Evolutionary conservation across 2,113 vertebrate genomes (phyloP), one percentile per base, ranked within the genome.

Genomic region (Cinclus mexicanus): DNA sequence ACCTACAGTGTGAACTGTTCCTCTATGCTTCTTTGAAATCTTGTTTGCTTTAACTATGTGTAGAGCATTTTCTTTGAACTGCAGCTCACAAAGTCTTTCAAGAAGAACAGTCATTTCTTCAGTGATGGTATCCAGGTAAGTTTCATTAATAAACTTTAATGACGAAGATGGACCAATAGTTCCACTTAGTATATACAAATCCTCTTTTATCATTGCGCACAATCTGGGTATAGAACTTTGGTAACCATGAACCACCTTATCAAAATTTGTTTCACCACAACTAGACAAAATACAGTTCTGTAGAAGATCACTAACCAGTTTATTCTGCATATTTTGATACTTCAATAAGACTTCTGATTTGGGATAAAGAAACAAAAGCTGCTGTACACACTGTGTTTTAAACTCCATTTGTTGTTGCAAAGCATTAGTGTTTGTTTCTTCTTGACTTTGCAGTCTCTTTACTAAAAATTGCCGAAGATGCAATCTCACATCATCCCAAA

Each of bases 301-400:
- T 7, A 99, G 97, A 81, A 99, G 96, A 49, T 94, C 83, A 53
- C 96, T 87, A 64, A 99, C 97, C 23, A 97, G 78, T 87, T 98
- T 98, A 93, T 90, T 97, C 96, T 98, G 98, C 86, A 99, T 95
- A 69, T 79, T 98, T 97, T 99, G 98, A 94, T 99, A 99, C 92
- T 98, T 98, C 15, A 56, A 82, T 90, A 99, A 97, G 87, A 99
- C 98, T 95, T 99, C 99, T 37, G 98, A 96, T 93, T 99, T 98
- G 20, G 99, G 98, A 94, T 99, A 99, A 92, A 99, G 98, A 96
- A 99, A 99, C 49, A 98, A 97, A 89, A 99, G 98, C 37, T 98
- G 98, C 53, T 98, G 98, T 79, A 99, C 95, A 94, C 98, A 98
- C 18, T 97, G 97, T 57, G 95, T 97, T 91, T 98, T 98, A 92